phyloP scores from a whole-genome alignment of 1,140 invertebrate genomes.

The Aphidius gifuensis region DNA sequence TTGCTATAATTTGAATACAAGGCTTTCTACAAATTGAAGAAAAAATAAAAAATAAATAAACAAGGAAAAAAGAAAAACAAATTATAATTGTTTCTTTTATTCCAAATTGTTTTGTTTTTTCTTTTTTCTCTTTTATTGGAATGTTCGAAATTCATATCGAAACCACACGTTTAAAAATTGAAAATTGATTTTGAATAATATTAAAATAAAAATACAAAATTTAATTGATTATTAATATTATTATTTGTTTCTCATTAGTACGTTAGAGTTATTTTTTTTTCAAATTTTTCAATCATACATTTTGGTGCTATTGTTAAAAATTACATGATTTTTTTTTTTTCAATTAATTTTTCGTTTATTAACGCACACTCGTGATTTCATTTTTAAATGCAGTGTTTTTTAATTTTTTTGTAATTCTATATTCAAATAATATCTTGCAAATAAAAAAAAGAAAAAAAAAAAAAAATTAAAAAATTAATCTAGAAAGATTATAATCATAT shows the following conservation, averaged over 20 bases:
- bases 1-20: slow-evolving; percentile 56
- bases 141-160: slow-evolving; percentile 44
- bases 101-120: slow-evolving; percentile 39
- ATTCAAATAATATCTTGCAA: background rate
- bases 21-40: slow-evolving; percentile 51
- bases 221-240: slow-evolving; percentile 20
- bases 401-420: slow-evolving; percentile 9
- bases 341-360: slow-evolving; percentile 9
- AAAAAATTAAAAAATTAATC: slow-evolving; percentile 44
- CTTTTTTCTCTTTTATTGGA: slow-evolving; percentile 36
- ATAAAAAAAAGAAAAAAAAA: slow-evolving; percentile 32
- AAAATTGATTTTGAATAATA: slow-evolving; percentile 27
- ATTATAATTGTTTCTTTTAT: background rate
- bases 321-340: slow-evolving; percentile 17
- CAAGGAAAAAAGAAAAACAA: background rate
- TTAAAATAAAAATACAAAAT: slow-evolving; percentile 13
- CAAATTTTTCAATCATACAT: background rate
- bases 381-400: background rate
- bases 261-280: slow-evolving; percentile 13
- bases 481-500: slow-evolving; percentile 53
- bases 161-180: slow-evolving; percentile 32
- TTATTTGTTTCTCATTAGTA: slow-evolving; percentile 11
- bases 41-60: slow-evolving; percentile 37
- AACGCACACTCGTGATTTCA: slow-evolving; percentile 6
- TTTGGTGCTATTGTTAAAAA: slow-evolving; percentile 10